A percentile compares a stretch with the other conserved stretches of the same genome.
These are phyloP conservation scores for Halichondria panicea DNA, from an alignment of 37 sponge, comb jelly and placozoan species.

Conservation along the genomic window DNA sequence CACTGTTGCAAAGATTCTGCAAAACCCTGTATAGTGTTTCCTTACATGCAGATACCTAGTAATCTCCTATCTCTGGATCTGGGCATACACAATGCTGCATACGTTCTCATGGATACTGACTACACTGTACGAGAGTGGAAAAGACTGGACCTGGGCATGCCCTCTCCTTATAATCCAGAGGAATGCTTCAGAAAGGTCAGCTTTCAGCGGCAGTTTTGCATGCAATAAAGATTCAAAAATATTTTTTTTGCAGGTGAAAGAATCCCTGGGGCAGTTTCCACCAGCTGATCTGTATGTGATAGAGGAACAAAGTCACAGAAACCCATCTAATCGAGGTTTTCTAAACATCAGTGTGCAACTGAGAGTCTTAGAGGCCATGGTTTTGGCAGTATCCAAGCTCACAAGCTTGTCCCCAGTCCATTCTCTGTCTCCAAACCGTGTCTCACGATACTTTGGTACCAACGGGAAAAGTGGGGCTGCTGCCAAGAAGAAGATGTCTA, in stretches of 20 bases:
- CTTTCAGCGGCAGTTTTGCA: not conserved
- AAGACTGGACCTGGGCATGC: slow-evolving; percentile 1
- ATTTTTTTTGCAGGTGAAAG: slow-evolving; percentile 16
- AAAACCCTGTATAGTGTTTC: not conserved
- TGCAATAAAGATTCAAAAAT: not conserved
- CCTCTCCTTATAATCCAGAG: slow-evolving; percentile 12
- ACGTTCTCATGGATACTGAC: slow-evolving; percentile 6
- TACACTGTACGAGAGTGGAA: slow-evolving; percentile 8
- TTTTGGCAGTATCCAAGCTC: not conserved
- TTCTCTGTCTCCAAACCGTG: slow-evolving; percentile 18
- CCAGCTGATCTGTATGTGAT: slow-evolving; percentile 22
- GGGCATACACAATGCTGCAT: slow-evolving; percentile 12
- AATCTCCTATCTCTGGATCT: slow-evolving; percentile 25
- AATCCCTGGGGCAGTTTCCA: slow-evolving; percentile 21
- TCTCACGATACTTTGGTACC: slow-evolving; percentile 24
- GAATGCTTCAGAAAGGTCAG: slow-evolving; percentile 4
- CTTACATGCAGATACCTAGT: not conserved
- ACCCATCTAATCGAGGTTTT: slow-evolving; percentile 8
- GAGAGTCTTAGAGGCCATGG: slow-evolving; percentile 36
- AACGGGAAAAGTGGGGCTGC: too few species aligned
- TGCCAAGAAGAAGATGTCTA: slow-evolving; percentile 3
- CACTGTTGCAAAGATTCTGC: too few species aligned
- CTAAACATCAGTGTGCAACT: slow-evolving; percentile 37
- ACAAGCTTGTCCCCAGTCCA: not conserved
- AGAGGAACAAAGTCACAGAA: slow-evolving; percentile 48